These are phyloP conservation scores for Pyrrhosoma nymphula DNA, from an alignment of 2,888 invertebrate genomes.

Conservation along the genomic window DNA sequence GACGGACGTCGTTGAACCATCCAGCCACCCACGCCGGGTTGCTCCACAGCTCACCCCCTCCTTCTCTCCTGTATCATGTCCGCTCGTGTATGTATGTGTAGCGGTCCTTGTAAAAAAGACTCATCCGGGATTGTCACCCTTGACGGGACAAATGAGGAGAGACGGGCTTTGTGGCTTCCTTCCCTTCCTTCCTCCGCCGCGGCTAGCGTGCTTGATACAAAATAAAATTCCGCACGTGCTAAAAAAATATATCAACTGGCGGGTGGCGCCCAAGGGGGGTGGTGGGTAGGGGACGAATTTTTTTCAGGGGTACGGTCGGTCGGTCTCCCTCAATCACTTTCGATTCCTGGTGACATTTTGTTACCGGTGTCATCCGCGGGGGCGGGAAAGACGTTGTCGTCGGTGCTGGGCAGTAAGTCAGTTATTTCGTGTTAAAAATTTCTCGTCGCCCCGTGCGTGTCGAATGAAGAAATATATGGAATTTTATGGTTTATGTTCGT, in stretches of 20 bases:
- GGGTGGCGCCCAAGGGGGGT: neutral
- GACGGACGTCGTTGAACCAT: neutral
- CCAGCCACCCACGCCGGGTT: neutral
- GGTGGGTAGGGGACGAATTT: neutral
- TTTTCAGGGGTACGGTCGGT: neutral
- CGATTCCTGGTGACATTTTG: conserved; percentile 38
- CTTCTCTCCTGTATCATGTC: conserved; percentile 26
- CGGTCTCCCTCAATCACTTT: neutral
- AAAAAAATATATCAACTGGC: conserved; percentile 3
- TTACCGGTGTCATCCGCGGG: neutral
- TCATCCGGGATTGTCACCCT: conserved; percentile 36
- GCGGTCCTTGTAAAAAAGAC: conserved; percentile 53
- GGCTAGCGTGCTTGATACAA: conserved; percentile 23
- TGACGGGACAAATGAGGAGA: conserved; percentile 62
- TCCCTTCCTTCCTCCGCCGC: conserved; percentile 8
- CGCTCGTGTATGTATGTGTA: conserved; percentile 19
- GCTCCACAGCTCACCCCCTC: neutral
- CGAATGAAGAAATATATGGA: neutral
- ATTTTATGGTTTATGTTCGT: neutral
- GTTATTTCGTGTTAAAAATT: conserved; percentile 5
- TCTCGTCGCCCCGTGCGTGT: neutral
- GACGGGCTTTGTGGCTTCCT: conserved; percentile 42
- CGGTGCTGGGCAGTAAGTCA: neutral
- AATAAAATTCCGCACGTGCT: neutral
- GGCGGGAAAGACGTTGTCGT: neutral